Evolutionary conservation across 64 coral and sea anemone genomes (phyloP), one percentile per base, ranked within the genome.

Genomic region (Montipora sp.): DNA sequence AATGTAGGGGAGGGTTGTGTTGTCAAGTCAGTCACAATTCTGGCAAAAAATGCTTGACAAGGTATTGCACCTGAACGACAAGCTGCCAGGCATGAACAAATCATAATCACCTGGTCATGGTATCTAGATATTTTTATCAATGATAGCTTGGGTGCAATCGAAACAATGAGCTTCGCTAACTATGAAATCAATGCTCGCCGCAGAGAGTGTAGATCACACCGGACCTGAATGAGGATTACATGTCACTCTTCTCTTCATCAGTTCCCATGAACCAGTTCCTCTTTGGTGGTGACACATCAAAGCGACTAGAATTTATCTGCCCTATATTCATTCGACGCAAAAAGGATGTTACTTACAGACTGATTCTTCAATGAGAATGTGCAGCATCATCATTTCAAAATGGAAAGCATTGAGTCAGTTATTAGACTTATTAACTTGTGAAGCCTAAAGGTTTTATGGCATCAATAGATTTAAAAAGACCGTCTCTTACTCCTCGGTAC

Each of bases 201-300:
- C 47, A 19, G 76, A 68, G 88, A 80, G 77, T 90, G 88, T 15
- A 80, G 36, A 36, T 90, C 59, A 90, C 79, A 67, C 88, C 88
- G 8, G 88, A 80, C 18, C n/a, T 90, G 13, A 90, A 90, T 47
- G 63, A 81, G 19, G 89, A 90, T 11, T 81, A 81, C 36, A 81
- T 65, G 16, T 90, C 89, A 19, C 77, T 90, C 57, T 90, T 90
- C 69, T 81, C 89, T 3, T 18, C 89, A 63, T 90, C 89, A 80
- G 89, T 90, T 9, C 60, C 89, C 13, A 81, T 80, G 3, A 90
- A 90, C 43, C 46, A 90, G 2, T 90, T 90, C 57, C 47, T 50
- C 87, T 5, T 77, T 89, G 73, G 87, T 73, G 14, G n/a, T 22
- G 22, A 36, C 36, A 36, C 36, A 36, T 36, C 61, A 87, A 8